Conservation (phyloP, 2,113 vertebrate genomes). For the Tragelaphus imberbis region DNA sequence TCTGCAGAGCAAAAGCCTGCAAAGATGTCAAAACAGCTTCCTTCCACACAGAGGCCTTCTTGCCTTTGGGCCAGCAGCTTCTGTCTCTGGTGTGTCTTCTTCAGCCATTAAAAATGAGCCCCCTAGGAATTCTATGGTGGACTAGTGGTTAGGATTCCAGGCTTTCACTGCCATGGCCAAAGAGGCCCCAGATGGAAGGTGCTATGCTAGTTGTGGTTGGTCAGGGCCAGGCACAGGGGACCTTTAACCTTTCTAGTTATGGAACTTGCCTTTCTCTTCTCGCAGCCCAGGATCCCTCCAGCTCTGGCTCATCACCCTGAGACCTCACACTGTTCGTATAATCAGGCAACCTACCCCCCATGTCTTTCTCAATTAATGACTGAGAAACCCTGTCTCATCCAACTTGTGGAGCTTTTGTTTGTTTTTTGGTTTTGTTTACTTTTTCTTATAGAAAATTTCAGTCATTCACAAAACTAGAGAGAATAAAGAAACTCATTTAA, state of each 20-base stretch:
- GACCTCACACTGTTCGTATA: neutral
- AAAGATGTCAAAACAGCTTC: neutral
- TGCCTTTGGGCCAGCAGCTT: neutral
- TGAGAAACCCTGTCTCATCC: neutral
- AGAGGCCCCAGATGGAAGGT: neutral
- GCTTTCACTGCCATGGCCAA: neutral
- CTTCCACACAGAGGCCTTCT: neutral
- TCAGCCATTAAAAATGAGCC: neutral
- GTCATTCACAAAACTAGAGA: slow-evolving; percentile 9
- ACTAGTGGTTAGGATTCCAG: neutral
- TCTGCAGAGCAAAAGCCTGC: neutral
- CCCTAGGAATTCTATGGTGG: neutral
- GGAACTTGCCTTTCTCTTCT: slow-evolving; percentile 17
- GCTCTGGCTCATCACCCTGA: neutral
- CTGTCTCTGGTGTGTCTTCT: neutral
- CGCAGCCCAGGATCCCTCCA: neutral
- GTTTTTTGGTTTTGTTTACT: neutral
- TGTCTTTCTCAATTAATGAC: neutral
- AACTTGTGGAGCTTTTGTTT: neutral
- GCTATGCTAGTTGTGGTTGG: neutral
- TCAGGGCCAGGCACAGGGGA: neutral
- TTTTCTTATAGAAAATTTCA: slow-evolving; percentile 34
- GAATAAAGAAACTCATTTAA: slow-evolving; percentile 31
- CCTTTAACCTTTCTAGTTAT: neutral
- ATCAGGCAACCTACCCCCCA: neutral